Percentiles rank a stretch among this genome's conserved stretches.
These are phyloP conservation scores for Plumapathes pennacea DNA, from an alignment of 92 coral and sea anemone species.

Conservation along the genomic window DNA sequence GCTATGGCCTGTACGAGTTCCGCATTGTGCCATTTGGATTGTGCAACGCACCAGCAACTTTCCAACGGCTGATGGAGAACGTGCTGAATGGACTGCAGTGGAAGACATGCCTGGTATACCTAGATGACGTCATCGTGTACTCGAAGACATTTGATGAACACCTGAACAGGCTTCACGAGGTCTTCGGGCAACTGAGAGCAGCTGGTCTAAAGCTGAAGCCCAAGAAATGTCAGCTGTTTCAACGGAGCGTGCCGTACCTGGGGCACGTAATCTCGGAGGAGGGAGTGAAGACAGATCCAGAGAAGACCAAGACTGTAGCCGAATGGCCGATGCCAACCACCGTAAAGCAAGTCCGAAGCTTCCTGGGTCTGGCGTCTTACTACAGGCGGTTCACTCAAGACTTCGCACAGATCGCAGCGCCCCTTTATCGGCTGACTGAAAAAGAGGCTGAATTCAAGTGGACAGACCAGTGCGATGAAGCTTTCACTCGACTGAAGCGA, in stretches of 20 bases:
- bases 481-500: slow-evolving; percentile 9
- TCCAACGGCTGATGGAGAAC: slow-evolving; percentile 22
- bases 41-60: slow-evolving; percentile 31
- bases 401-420: slow-evolving; percentile 24
- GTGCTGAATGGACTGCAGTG: slow-evolving; percentile 18
- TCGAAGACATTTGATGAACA: slow-evolving; percentile 24
- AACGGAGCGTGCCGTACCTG: slow-evolving; percentile 8
- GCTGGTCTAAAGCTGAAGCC: slow-evolving; percentile 46
- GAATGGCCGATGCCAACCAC: slow-evolving; percentile 21
- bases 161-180: slow-evolving; percentile 13
- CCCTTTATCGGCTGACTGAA: slow-evolving; percentile 21
- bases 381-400: slow-evolving; percentile 31
- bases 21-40: slow-evolving; percentile 24
- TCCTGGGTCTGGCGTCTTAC: slow-evolving; percentile 30
- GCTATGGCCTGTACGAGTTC: slow-evolving; percentile 38
- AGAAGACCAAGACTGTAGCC: slow-evolving; percentile 12
- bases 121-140: slow-evolving; percentile 39
- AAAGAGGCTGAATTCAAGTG: slow-evolving; percentile 18
- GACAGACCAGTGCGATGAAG: slow-evolving; percentile 7
- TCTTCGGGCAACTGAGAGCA: slow-evolving; percentile 14
- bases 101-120: slow-evolving; percentile 29
- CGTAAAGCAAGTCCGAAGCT: slow-evolving; percentile 9
- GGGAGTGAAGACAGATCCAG: slow-evolving; percentile 41
- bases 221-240: slow-evolving; percentile 23
- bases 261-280: slow-evolving; percentile 34